Conservation (phyloP, 2,888 invertebrate species). For the Falcaria lacertinaria region DNA sequence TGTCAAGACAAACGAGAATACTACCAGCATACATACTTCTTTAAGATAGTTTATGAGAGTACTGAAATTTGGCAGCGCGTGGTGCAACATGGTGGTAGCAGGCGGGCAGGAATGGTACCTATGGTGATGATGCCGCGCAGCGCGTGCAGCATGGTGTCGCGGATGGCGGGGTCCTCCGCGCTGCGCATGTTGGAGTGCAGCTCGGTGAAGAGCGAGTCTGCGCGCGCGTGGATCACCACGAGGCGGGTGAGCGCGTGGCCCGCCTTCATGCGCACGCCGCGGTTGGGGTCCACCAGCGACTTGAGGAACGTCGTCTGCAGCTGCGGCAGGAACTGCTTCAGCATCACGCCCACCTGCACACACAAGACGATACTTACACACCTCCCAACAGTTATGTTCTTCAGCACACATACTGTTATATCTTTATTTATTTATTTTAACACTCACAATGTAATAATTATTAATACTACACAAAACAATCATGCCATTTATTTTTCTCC, state of each 20-base stretch:
- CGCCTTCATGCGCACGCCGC: conserved; percentile 93
- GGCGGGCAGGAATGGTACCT: neutral
- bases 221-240: conserved; percentile 94
- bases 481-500: too few species aligned
- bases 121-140: conserved; percentile 87
- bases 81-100: too few species aligned
- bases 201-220: conserved; percentile 97
- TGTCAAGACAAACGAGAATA: too few species aligned
- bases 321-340: conserved; percentile 99
- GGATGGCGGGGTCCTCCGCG: conserved; percentile 90
- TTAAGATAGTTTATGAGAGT: too few species aligned
- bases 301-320: conserved; percentile 98
- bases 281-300: conserved; percentile 93
- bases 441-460: too few species aligned
- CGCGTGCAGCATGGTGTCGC: conserved; percentile 96
- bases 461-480: too few species aligned
- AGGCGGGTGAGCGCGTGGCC: conserved; percentile 92
- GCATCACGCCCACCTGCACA: conserved; percentile 90
- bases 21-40: too few species aligned
- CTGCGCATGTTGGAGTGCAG: conserved; percentile 91
- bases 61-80: too few species aligned
- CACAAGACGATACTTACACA: conserved; percentile 5
- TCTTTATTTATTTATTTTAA: too few species aligned
- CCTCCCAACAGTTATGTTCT: neutral
- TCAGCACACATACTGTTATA: too few species aligned